Evolutionary conservation across 2,113 vertebrate genomes (phyloP).

Genomic region (Elanoides forficatus): DNA sequence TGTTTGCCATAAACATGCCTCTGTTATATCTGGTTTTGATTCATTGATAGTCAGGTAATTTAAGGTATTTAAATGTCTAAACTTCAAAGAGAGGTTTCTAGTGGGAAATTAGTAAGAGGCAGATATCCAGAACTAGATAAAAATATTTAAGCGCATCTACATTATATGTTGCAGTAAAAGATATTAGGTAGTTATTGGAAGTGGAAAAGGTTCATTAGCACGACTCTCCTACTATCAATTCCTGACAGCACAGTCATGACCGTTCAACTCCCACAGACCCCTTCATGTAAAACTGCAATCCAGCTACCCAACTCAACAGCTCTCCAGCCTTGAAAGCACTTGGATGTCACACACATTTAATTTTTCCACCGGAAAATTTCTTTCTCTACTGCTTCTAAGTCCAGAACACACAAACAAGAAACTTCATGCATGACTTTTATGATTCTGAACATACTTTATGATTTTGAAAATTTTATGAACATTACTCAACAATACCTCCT

Average conservation of each 20-base stretch:
- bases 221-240: not conserved
- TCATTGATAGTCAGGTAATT: not conserved
- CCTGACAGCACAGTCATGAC: not conserved
- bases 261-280: not conserved
- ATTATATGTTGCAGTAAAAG: not conserved
- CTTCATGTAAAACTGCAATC: not conserved
- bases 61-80: not conserved
- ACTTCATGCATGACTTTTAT: not conserved
- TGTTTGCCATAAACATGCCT: constrained; percentile 8
- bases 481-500: not conserved
- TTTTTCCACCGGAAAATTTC: not conserved
- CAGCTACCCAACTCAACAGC: not conserved
- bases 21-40: not conserved
- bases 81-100: not conserved
- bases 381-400: not conserved
- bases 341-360: not conserved
- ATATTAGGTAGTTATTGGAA: not conserved
- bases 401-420: not conserved
- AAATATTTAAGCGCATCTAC: not conserved
- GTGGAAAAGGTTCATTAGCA: not conserved
- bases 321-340: not conserved
- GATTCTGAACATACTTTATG: not conserved
- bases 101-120: not conserved
- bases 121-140: not conserved
- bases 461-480: not conserved